These are phyloP conservation scores for Euclidia mi DNA, from an alignment of 2,888 invertebrate genomes.

Conservation along the genomic window DNA sequence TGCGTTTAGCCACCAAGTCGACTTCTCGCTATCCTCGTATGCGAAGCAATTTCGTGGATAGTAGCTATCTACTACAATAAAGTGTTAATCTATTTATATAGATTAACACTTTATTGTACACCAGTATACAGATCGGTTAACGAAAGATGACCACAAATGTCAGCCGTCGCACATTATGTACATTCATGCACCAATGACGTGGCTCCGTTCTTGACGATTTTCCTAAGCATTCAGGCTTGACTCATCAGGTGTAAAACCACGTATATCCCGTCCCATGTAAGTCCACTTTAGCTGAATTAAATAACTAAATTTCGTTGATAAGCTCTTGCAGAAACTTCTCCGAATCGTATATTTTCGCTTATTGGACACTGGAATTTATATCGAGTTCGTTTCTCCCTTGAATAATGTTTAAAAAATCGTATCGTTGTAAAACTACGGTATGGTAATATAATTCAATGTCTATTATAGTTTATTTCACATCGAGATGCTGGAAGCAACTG, in stretches of 20 bases:
- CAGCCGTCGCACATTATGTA: too few species aligned
- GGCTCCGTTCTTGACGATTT: slow-evolving; percentile 4
- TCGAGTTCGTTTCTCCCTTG: slow-evolving; percentile 16
- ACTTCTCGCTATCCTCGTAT: too few species aligned
- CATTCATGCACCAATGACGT: too few species aligned
- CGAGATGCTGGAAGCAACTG: slow-evolving; percentile 12
- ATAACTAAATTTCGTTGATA: slow-evolving; percentile 56
- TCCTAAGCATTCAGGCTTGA: slow-evolving; percentile 14
- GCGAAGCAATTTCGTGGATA: too few species aligned
- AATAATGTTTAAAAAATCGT: slow-evolving; percentile 36
- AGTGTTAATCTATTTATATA: too few species aligned
- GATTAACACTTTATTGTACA: too few species aligned
- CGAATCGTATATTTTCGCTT: slow-evolving; percentile 50
- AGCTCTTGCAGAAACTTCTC: slow-evolving; percentile 42
- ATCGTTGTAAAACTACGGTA: slow-evolving; percentile 28
- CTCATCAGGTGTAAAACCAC: slow-evolving; percentile 26
- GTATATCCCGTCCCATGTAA: slow-evolving; percentile 3
- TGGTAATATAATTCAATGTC: slow-evolving; percentile 47
- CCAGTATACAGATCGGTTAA: too few species aligned
- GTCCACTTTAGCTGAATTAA: slow-evolving; percentile 27
- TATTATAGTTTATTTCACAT: slow-evolving; percentile 24
- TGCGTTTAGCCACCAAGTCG: too few species aligned
- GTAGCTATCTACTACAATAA: too few species aligned
- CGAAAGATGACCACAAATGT: too few species aligned
- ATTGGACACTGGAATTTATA: slow-evolving; percentile 53